Evolutionary conservation across 2,797 vertebrate genomes (phyloP).

Genomic region (Urophycis tenuis): DNA sequence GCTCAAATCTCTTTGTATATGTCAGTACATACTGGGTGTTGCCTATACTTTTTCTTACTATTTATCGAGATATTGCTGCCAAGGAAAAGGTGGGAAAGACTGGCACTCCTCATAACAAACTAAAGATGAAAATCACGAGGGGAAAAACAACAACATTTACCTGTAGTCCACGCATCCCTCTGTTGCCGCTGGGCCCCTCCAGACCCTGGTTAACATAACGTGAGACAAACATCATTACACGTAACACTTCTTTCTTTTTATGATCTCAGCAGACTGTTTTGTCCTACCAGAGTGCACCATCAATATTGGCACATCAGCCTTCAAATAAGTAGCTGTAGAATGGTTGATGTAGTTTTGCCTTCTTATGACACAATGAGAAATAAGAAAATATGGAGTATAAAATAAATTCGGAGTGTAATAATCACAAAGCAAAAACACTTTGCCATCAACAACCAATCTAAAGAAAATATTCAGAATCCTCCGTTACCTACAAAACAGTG

Average conservation of each 20-base stretch:
- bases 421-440: not conserved
- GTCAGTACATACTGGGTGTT: not conserved
- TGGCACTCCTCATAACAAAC: not conserved
- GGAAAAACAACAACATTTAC: conserved; percentile 49
- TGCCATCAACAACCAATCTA: not conserved
- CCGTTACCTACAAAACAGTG: not conserved
- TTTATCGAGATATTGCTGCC: not conserved
- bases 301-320: not conserved
- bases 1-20: not conserved
- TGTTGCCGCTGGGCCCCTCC: conserved; percentile 73
- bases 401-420: not conserved
- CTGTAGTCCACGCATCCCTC: conserved; percentile 79
- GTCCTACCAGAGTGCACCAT: not conserved
- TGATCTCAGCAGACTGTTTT: not conserved
- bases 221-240: not conserved
- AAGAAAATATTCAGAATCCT: not conserved
- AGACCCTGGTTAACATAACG: conserved; percentile 69
- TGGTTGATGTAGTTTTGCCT: not conserved
- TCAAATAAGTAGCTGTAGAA: not conserved
- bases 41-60: not conserved
- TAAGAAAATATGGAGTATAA: not conserved
- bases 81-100: not conserved
- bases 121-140: not conserved
- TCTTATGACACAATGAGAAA: not conserved
- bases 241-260: not conserved